Base-by-base conservation (phyloP, 2,113 vertebrate species). In the Hiodon alosoides region DNA sequence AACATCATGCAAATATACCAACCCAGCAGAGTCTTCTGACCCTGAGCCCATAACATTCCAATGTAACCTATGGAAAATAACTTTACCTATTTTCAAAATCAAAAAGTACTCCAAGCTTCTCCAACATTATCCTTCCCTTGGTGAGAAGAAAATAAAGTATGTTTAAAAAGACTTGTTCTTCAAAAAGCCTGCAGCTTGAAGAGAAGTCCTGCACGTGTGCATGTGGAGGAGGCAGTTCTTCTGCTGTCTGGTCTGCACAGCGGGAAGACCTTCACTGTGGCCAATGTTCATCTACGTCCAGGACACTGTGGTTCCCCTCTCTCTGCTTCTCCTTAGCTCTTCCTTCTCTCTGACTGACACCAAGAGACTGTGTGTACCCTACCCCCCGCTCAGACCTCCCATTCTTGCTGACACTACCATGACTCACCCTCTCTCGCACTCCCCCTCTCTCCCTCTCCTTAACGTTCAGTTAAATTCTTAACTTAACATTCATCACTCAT, bases 41-140 rank as follows among this genome's bases (percentile, higher is more conserved):
- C 67, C n/a, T 16, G n/a, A 57, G 48, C 48, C 48, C 14, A 53
- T 10, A 14, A 4, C 10, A 53, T 53, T 16, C 51, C 11, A 31
- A 47, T 17, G 4, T 52, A 4, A 4, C 3, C 50, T 7, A 50
- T 5, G n/a, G 6, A 55, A 66, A 52, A 66, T 14, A 57, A 74
- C 16, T 66, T 55, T 90, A 90, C 88, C 90, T 89, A 76, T 71
- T 77, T 78, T 76, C 77, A 78, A 80, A 82, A 79, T 77, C 79
- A 77, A 78, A 81, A 55, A 76, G 77, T 48, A 77, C 57, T 76
- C 79, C 73, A 2, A 71, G 75, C 64, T 57, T 71, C 53, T 82
- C 71, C 68, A 75, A 59, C 7, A 79, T 69, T 3, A 72, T 85
- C 79, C 83, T 4, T 46, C 62, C 64, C 46, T 3, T 60, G 10